Evolutionary conservation across 2,888 invertebrate genomes (phyloP), one percentile per base, ranked within the genome.

Genomic region (Rosalia funebris): DNA sequence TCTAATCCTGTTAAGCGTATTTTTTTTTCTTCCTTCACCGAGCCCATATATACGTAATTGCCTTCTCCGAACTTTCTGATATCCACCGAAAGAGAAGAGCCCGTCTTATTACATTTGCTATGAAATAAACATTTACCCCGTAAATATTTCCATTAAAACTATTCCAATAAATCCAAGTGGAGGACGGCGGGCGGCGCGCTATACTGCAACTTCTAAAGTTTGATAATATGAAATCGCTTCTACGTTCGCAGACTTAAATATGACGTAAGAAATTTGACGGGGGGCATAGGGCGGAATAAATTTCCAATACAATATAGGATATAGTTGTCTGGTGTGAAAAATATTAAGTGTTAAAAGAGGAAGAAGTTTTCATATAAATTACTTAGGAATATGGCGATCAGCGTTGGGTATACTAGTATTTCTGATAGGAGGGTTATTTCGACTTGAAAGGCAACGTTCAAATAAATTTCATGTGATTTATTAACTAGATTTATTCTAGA

Each of bases 131-230:
- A 5, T 4, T 19, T 44, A n/a, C 7, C 14, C 19, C 19, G 12
- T 44, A 44, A 44, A 44, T 44, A 20, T 20, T 20, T 44, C 20
- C 44, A 44, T 44, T 44, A 20, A 44, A 20, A 11, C 20, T 42
- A 19, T 42, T 42, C 10, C 9, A 19, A 42, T 19, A 44, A 44
- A 25, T 44, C 20, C 17, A 3, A 7, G n/a, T n/a, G n/a, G n/a
- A n/a, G n/a, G n/a, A n/a, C n/a, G n/a, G 25, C 9, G 20, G 12
- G 20, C 17, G n/a, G 5, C 12, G n/a, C 11, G 20, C 20, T 20
- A 11, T 20, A 20, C 7, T 44, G 12, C 14, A 44, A 42, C 25
- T 14, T 9, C 3, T 3, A 14, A 44, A 44, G 25, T 44, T 44
- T 44, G 12, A 44, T 25, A 44, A 25, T 44, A 25, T n/a, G n/a